Evolutionary conservation across 2,888 invertebrate genomes (phyloP), one percentile per base, ranked within the genome.

Genomic region (Capitulum mitella): DNA sequence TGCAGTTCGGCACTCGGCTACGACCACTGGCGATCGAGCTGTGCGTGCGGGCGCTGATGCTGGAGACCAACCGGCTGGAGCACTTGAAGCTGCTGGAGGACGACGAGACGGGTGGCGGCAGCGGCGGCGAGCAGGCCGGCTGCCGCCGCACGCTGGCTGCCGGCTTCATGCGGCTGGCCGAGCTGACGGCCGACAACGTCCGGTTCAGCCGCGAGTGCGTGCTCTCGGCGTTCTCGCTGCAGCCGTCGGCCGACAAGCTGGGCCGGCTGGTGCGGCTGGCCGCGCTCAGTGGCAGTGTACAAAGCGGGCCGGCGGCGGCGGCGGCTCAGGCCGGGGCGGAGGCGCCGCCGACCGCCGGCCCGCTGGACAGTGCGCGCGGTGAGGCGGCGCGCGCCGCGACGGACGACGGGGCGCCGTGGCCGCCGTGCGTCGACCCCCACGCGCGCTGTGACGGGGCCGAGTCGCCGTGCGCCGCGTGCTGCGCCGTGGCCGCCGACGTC

Each of bases 11-110:
- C 58, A 78, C 80, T 14, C 80, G 80, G 34, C 87, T 91, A 85
- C 89, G 90, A 82, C 88, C 91, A 37, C 88, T 92, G 80, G 90
- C 90, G 58, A 90, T 92, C 81, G 92, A 92, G 85, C 85, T 92
- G 82, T 92, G 91, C 84, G 90, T 93, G 78, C 89, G 91, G 80
- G 92, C 91, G 5, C 88, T 93, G 82, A 92, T 92, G 10, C 89
- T 91, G 22, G 92, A 92, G 83, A 90, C 92, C 89, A 92, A 93
- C 83, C 90, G 91, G 84, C 84, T 92, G 83, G 92, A 93, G 85
- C 87, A 89, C 84, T 87, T 90, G 85, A 88, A 92, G 87, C 84
- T 88, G 83, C 86, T 88, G 84, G 87, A 89, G 84, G 87, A 88
- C 81, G 58, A 70, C 19, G 26, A 37, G 64, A 26, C 70, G 29